Base-by-base conservation (phyloP, 2,113 vertebrate genomes). In the Mirounga angustirostris region DNA sequence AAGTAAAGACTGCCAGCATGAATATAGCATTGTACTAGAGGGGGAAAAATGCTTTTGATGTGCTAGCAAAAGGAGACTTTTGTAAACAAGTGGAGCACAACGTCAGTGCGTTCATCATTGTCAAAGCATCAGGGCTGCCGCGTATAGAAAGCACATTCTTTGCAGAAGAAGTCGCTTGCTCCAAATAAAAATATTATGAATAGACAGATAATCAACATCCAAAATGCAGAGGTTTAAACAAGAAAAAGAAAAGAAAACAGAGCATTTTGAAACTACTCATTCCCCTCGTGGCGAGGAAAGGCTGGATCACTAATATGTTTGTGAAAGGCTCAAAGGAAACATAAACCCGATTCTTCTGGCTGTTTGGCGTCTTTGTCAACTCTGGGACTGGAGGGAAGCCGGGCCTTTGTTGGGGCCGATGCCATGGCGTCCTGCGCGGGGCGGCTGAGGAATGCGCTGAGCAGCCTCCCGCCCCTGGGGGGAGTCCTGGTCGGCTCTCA, bases 311-410 rank as follows among this genome's bases (percentile, higher is more conserved):
- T 98, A 98, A 98, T 97, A 98, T 98, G 98, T 98, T 98, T 98
- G 98, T 98, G 98, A 99, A 98, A 98, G 98, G 97, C 98, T 99
- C 98, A 99, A 99, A 98, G 95, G 98, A 98, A 99, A 98, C 98
- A 98, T 98, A 99, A 99, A 99, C 98, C 98, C 98, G 80, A 99
- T 99, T 98, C 99, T 99, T 99, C 98, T 98, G 98, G 98, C 98
- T 99, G 94, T 98, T 99, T 98, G 98, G 98, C 52, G 97, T 98
- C 99, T 99, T 99, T 99, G 98, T 98, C 98, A 98, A 99, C 98
- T 98, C 92, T 54, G 98, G 98, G 98, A 99, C 99, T 98, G 98
- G 98, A 98, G 98, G 98, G 98, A 98, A 98, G 97, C 96, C 84
- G 84, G 97, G 21, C 97, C 97, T 98, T 99, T 99, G 98, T 99